These are phyloP conservation scores for Cosmia pyralina DNA, from an alignment of 2,888 invertebrate species.

Conservation along the genomic window DNA sequence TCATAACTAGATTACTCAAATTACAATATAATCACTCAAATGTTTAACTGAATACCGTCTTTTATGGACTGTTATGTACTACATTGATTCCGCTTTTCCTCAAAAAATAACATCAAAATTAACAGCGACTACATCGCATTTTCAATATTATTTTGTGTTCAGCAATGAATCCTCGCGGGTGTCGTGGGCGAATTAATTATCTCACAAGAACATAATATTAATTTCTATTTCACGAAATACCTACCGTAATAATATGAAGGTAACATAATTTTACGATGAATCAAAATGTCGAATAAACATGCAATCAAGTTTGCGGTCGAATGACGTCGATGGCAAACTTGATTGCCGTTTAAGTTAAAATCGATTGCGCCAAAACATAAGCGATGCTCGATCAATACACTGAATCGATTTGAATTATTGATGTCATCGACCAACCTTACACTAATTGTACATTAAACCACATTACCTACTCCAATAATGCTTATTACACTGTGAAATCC, in stretches of 20 bases:
- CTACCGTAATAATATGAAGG: not conserved
- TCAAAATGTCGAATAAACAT: not conserved
- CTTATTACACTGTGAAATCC: not conserved
- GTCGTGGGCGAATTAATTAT: constrained; percentile 8
- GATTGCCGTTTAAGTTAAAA: not conserved
- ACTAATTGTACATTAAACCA: not conserved
- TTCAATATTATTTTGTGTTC: constrained; percentile 23
- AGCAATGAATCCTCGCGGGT: constrained; percentile 4
- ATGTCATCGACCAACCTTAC: not conserved
- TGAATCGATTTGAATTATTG: not conserved
- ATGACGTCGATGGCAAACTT: not conserved
- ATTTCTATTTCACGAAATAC: not conserved
- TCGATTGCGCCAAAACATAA: not conserved
- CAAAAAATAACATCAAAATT: constrained; percentile 2
- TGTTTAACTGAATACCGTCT: no score
- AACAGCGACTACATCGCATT: not conserved
- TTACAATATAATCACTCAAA: not conserved
- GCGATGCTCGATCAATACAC: not conserved
- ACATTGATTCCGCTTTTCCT: not conserved
- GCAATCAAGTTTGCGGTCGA: not conserved
- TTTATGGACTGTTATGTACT: not conserved
- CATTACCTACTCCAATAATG: no score
- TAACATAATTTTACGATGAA: not conserved
- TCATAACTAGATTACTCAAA: not conserved
- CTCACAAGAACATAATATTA: constrained; percentile 6